Evolutionary conservation across 1,140 invertebrate genomes (phyloP), one percentile per base, ranked within the genome.

Genomic region (Drosophila pruinosa): DNA sequence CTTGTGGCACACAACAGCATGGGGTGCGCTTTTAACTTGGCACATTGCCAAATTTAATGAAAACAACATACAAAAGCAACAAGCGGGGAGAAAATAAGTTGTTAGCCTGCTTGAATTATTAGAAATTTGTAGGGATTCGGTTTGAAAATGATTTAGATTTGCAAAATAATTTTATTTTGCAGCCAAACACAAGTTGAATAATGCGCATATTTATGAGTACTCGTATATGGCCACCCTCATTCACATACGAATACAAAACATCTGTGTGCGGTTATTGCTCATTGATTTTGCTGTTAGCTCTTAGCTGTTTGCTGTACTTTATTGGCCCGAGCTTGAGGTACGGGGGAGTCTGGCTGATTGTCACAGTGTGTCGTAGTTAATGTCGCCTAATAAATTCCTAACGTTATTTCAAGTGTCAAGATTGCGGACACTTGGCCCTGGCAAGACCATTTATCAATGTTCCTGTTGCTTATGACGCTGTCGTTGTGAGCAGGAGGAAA

Each of bases 371-470:
- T 34, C 12, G 62, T 41, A 41, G 34, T 62, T 81, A 70, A 72
- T 77, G 65, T 45, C 58, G 58, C 34, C 77, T 65, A 88, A 86
- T 86, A 86, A 88, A 86, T 81, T 88, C 58, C 39, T 34, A 78
- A 50, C 47, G 57, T 59, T 36, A 56, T 79, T 72, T 69, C 38
- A 41, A 81, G 82, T 88, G 81, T 75, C 81, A 88, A 77, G 81
- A 88, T 78, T 86, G 74, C 31, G 71, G 65, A 65, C 73, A 81
- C 77, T 86, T 67, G 52, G 62, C 45, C 70, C 43, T 34, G 12
- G 70, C 36, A 15, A 24, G 41, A 12, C 39, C 77, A 85, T 85
- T 85, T 71, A 86, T 80, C 70, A 85, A 61, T 68, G 47, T 53
- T 52, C 56, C 31, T 38, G 45, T 65, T 59, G 78, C 19, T 64